Conservation (phyloP, 1,140 invertebrate genomes). For the Drosophila burlai region DNA sequence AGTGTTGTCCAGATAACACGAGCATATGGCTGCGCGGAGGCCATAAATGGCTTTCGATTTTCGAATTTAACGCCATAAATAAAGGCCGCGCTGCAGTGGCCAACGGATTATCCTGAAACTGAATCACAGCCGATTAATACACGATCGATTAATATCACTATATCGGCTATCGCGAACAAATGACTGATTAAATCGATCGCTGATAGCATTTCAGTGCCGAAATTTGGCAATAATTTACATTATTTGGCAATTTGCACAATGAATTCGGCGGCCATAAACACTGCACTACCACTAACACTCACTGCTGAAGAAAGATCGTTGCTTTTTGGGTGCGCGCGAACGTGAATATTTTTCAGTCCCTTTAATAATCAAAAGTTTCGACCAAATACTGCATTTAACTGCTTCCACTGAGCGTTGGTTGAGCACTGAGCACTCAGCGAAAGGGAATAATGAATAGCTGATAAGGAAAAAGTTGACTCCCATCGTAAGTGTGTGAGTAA, state of each 20-base stretch:
- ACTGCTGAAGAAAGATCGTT: constrained; percentile 29
- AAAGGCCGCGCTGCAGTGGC: not conserved
- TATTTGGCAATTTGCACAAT: constrained; percentile 69
- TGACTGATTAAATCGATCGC: constrained; percentile 57
- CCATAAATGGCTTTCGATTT: constrained; percentile 48
- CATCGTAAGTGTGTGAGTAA: constrained; percentile 31
- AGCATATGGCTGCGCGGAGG: constrained; percentile 41
- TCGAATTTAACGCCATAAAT: constrained; percentile 16
- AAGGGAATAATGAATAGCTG: constrained; percentile 57
- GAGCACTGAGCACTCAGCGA: constrained; percentile 57
- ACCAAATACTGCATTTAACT: constrained; percentile 48
- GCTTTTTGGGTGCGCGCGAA: constrained; percentile 20
- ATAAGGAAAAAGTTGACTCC: constrained; percentile 71
- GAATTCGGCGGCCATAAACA: constrained; percentile 20
- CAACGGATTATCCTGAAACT: not conserved
- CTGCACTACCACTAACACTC: constrained; percentile 41
- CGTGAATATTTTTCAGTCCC: constrained; percentile 15
- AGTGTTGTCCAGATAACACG: constrained; percentile 62
- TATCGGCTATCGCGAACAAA: constrained; percentile 21
- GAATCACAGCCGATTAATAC: not conserved
- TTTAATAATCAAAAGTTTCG: constrained; percentile 22
- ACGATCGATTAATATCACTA: constrained; percentile 8
- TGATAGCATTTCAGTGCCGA: constrained; percentile 48
- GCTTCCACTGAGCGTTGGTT: constrained; percentile 68
- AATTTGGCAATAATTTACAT: constrained; percentile 68